These are phyloP conservation scores for Todus mexicanus DNA, from an alignment of 2,797 vertebrate genomes.

Conservation along the genomic window DNA sequence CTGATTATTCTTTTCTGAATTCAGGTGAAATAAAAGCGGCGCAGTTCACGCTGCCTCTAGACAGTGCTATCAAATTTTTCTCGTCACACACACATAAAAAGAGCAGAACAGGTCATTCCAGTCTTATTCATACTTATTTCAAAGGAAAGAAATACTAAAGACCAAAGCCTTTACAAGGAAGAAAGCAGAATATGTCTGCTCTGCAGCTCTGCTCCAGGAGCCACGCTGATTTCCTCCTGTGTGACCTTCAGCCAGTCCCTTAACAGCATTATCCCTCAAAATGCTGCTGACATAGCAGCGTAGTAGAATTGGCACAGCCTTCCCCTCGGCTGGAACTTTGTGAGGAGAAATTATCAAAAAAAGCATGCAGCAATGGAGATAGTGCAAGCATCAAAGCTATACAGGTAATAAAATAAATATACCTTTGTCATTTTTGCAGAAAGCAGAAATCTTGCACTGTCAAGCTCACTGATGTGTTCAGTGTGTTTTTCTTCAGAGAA, in stretches of 20 bases:
- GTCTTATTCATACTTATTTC: not conserved
- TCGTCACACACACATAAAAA: not conserved
- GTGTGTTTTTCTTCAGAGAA: not conserved
- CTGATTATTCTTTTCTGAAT: not conserved
- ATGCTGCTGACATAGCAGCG: rapidly evolving
- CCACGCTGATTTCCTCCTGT: not conserved
- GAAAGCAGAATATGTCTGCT: not conserved
- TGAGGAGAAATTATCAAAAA: not conserved
- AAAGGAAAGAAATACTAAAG: not conserved
- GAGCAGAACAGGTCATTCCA: not conserved
- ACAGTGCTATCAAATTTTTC: not conserved
- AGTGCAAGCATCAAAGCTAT: not conserved
- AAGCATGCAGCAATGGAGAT: not conserved
- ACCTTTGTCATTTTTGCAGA: not conserved
- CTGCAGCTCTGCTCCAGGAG: not conserved
- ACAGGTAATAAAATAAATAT: not conserved
- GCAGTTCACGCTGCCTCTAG: not conserved
- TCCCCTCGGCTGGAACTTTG: not conserved
- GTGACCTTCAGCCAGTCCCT: not conserved
- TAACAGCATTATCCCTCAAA: not conserved
- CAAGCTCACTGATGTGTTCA: not conserved
- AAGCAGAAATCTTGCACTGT: not conserved
- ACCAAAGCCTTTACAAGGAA: not conserved
- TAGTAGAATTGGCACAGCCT: not conserved
- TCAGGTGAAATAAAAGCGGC: not conserved